Conservation (phyloP, 2,797 vertebrate genomes). For the Champsocephalus esox region DNA sequence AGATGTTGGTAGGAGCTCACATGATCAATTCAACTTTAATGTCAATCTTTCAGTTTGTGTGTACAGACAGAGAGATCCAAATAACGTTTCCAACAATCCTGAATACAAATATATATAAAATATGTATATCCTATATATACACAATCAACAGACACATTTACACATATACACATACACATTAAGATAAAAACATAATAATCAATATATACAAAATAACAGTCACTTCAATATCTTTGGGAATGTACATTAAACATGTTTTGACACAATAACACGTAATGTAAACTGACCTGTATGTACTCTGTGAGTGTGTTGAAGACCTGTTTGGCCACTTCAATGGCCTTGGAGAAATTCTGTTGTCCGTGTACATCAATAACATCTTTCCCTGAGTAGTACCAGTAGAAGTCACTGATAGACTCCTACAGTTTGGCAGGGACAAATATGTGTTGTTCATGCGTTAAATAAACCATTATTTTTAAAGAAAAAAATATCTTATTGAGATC, state of each 20-base stretch:
- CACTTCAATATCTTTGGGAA: no score
- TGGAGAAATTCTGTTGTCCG: slow-evolving; percentile 94
- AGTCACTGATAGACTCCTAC: slow-evolving; percentile 97
- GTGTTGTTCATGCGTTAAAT: background rate
- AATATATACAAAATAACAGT: no score
- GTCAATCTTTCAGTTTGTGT: no score
- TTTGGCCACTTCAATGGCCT: slow-evolving; percentile 94
- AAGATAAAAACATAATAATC: no score
- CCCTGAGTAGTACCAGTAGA: slow-evolving; percentile 98
- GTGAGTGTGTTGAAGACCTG: slow-evolving; percentile 98
- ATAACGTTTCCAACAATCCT: no score
- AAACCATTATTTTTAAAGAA: slow-evolving; percentile 7
- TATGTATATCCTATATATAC: no score
- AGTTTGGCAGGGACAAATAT: slow-evolving; percentile 36
- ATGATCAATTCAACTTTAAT: background rate
- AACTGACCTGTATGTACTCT: slow-evolving; percentile 94
- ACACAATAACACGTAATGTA: background rate
- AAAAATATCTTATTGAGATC: background rate
- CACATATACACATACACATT: no score
- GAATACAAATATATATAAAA: no score
- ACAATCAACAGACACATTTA: no score
- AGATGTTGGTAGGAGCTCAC: background rate
- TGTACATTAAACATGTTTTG: background rate
- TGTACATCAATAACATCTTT: slow-evolving; percentile 93
- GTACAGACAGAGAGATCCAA: no score